Evolutionary conservation across 2,888 invertebrate species (phyloP), one percentile per base, ranked within the genome.

Genomic region (Ceramica pisi): DNA sequence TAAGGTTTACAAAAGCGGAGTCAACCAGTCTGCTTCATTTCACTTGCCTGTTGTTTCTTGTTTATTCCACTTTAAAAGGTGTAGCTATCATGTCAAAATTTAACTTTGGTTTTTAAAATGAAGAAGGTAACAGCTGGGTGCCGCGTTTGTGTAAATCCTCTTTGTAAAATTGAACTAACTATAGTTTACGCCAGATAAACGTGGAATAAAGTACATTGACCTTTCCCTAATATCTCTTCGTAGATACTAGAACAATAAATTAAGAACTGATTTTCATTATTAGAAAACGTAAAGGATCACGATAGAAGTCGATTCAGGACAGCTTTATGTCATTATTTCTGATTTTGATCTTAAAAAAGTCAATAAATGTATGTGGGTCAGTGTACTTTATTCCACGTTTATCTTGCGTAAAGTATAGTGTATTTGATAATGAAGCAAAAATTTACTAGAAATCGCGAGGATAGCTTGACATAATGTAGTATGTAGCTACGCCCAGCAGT

Each of bases 1-100:
- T 38, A 10, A 8, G 16, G 7, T 48, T n/a, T 14, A 14, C 10
- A 31, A 51, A 14, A 51, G 19, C 21, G 12, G 1, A 73, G 12
- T 50, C 16, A n/a, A 21, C 3, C 16, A 8, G 14, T 38, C 10
- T 26, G 6, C n/a, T 21, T 19, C 0, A n/a, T 41, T 10, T 35
- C 2, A 19, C 61, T 66, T 31, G 23, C n/a, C 26, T 12, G 50
- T 77, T 70, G 19, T 46, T 44, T 61, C 44, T 55, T 60, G 60
- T n/a, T 23, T 10, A 62, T 41, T 53, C 7, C 51, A 48, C 16
- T 23, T 14, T 16, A 16, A 16, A 7, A n/a, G 31, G 21, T 55
- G 48, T 35, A 55, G 35, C 41, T 59, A 26, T 6, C 16, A 31
- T 26, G 12, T 26, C 23, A 35, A 21, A 23, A 2, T 35, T 12